Evolutionary conservation across 2,888 invertebrate genomes (phyloP).

Genomic region (Acronicta aceris): DNA sequence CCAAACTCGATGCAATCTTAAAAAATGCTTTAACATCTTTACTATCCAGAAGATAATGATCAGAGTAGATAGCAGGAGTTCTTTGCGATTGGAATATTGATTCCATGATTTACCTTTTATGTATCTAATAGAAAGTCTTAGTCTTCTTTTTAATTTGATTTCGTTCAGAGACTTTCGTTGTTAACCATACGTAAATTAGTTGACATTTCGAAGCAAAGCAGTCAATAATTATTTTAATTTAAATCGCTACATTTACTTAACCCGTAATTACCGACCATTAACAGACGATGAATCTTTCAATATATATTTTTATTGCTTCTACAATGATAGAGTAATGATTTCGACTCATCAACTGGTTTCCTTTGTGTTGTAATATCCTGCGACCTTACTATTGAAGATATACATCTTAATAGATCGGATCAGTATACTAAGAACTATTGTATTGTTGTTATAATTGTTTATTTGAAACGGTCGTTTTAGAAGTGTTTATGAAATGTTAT

Average conservation of each 20-base stretch:
- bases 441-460: constrained; percentile 52
- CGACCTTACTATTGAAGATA: constrained; percentile 69
- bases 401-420: constrained; percentile 57
- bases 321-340: constrained; percentile 39
- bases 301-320: constrained; percentile 23
- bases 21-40: too few species aligned
- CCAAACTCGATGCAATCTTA: too few species aligned
- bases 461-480: constrained; percentile 17
- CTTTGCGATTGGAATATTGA: too few species aligned
- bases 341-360: constrained; percentile 50
- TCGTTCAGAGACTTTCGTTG: too few species aligned
- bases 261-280: constrained; percentile 34
- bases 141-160: too few species aligned
- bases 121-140: background rate
- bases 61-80: too few species aligned
- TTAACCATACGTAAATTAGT: too few species aligned
- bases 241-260: constrained; percentile 6
- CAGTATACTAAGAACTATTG: constrained; percentile 57
- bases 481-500: constrained; percentile 7
- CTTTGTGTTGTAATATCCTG: constrained; percentile 69
- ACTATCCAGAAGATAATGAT: too few species aligned
- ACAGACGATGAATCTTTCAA: constrained; percentile 43
- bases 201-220: too few species aligned
- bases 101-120: too few species aligned
- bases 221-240: too few species aligned